Percentiles rank a stretch among this genome's conserved stretches.
phyloP scores from a whole-genome alignment of 2,113 vertebrate genomes.

The Heterochromis multidens region DNA sequence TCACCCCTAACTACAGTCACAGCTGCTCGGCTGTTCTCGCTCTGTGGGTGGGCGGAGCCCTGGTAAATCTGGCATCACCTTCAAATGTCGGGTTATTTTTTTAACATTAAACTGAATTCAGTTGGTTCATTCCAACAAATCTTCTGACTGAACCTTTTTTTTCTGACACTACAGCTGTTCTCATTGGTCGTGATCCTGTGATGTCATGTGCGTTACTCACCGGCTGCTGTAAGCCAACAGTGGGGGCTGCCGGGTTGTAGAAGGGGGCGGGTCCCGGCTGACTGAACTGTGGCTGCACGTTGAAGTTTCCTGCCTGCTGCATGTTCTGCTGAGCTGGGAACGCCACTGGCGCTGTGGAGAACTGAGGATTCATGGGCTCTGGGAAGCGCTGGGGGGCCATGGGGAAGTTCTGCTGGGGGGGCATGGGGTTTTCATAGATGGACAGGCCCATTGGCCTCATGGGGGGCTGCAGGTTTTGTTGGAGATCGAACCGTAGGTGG shows the following conservation, averaged over 20 bases:
- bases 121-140: too few relatives aligned
- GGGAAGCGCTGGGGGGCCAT: constrained; percentile 77
- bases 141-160: neutral
- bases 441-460: constrained; percentile 73
- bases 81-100: neutral
- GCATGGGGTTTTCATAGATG: constrained; percentile 78
- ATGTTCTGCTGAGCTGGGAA: constrained; percentile 78
- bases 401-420: constrained; percentile 77
- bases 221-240: constrained; percentile 76
- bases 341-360: constrained; percentile 75
- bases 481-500: constrained; percentile 68
- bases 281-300: constrained; percentile 73
- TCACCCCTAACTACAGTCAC: neutral
- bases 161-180: neutral
- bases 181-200: neutral
- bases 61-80: too few relatives aligned
- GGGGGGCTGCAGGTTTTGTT: constrained; percentile 70
- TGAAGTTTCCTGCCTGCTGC: constrained; percentile 79
- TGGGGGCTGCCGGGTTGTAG: constrained; percentile 81
- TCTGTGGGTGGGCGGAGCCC: neutral
- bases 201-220: constrained; percentile 67
- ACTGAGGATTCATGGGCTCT: constrained; percentile 80
- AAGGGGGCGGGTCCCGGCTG: constrained; percentile 64
- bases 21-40: neutral
- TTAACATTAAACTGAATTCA: neutral